These are phyloP conservation scores for Tauraco hartlaubi DNA, from an alignment of 2,797 vertebrate species.

Conservation along the genomic window DNA sequence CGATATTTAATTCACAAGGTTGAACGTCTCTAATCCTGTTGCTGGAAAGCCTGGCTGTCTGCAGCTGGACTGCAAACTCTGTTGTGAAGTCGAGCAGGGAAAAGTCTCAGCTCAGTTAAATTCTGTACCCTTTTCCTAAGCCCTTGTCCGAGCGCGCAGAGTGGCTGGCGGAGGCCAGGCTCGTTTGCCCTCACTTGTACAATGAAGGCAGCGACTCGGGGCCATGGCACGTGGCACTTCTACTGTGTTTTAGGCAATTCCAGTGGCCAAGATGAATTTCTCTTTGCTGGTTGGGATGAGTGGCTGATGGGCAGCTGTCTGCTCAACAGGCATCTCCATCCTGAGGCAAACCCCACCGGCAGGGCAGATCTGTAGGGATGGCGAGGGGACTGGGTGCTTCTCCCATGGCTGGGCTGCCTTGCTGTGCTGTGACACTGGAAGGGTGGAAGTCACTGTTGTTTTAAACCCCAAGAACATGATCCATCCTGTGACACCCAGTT, in stretches of 20 bases:
- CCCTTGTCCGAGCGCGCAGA: neutral
- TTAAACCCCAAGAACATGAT: neutral
- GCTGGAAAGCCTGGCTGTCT: neutral
- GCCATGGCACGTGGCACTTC: rapidly evolving
- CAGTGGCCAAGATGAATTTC: neutral
- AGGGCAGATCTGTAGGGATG: neutral
- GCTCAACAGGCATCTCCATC: neutral
- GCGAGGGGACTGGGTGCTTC: neutral
- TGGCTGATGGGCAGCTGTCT: neutral
- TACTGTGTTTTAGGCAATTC: neutral
- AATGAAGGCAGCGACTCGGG: rapidly evolving
- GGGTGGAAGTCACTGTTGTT: neutral
- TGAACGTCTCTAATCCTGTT: neutral
- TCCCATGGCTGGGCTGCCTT: neutral
- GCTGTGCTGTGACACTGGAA: neutral
- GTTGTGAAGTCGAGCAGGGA: neutral
- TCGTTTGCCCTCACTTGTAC: neutral
- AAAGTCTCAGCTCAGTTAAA: neutral
- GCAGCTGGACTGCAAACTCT: neutral
- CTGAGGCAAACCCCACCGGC: neutral
- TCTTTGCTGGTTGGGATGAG: neutral
- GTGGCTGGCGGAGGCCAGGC: neutral
- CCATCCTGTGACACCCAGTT: neutral
- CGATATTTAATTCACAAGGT: neutral
- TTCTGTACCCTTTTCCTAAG: neutral